phyloP scores from a whole-genome alignment of 2,113 vertebrate species.

The Rhinoptilus africanus region DNA sequence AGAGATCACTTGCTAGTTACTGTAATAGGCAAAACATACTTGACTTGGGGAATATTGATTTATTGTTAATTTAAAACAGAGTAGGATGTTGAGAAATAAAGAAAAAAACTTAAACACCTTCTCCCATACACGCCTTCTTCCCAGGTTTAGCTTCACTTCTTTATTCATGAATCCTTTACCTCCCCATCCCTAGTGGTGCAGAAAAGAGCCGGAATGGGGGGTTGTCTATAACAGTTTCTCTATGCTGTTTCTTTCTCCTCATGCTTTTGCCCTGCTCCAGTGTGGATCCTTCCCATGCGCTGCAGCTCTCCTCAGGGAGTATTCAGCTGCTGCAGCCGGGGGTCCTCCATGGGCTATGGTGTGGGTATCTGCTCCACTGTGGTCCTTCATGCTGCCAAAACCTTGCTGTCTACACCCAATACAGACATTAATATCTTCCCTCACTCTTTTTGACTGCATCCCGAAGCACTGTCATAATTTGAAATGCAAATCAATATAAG shows the following conservation, averaged over 20 bases:
- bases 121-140: not conserved
- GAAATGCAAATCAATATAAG: not conserved
- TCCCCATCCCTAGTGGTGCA: accelerated
- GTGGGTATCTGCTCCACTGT: not conserved
- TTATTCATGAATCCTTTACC: not conserved
- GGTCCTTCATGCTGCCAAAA: not conserved
- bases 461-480: not conserved
- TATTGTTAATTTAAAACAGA: not conserved
- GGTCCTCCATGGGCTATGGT: accelerated
- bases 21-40: not conserved
- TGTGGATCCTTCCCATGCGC: not conserved
- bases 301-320: not conserved
- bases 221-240: not conserved
- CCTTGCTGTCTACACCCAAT: accelerated
- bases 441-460: not conserved
- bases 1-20: not conserved
- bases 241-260: not conserved
- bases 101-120: not conserved
- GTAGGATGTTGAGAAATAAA: not conserved
- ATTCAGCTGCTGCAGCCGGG: not conserved
- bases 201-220: accelerated
- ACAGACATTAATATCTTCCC: not conserved
- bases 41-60: not conserved
- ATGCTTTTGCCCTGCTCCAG: not conserved
- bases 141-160: not conserved